These are phyloP conservation scores for Ophioderma brevispina DNA, from an alignment of 35 echinoderm and acorn worm species.

Conservation along the genomic window DNA sequence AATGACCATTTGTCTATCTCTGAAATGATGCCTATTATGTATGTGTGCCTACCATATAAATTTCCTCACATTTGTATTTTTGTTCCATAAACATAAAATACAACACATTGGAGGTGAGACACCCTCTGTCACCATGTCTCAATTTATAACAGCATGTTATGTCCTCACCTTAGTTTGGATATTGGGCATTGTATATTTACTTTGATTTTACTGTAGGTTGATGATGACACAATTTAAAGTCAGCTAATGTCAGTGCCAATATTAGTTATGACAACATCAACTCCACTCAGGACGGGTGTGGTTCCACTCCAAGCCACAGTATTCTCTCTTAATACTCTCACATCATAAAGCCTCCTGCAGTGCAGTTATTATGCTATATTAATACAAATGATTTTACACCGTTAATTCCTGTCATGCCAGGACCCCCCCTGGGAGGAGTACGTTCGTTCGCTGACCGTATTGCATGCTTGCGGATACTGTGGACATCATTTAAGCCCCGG, in stretches of 20 bases:
- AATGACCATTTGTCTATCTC: too few species aligned
- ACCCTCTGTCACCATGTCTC: too few species aligned
- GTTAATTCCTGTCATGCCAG: not conserved
- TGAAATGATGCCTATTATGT: too few species aligned
- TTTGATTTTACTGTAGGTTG: too few species aligned
- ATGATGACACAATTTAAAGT: too few species aligned
- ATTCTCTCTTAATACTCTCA: not conserved
- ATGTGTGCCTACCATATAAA: too few species aligned
- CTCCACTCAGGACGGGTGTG: not conserved
- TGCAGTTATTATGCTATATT: not conserved
- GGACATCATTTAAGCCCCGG: not conserved
- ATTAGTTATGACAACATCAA: not conserved
- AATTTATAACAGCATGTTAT: too few species aligned
- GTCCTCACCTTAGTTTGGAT: too few species aligned
- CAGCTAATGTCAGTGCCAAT: not conserved
- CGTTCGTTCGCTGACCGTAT: not conserved
- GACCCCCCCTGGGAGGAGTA: not conserved
- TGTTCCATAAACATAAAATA: too few species aligned
- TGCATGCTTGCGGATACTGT: not conserved
- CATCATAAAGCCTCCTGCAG: not conserved
- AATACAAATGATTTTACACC: not conserved
- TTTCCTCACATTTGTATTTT: too few species aligned
- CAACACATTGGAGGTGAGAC: too few species aligned
- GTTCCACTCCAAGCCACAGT: not conserved
- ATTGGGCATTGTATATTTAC: too few species aligned